Conservation (phyloP, 2,888 invertebrate genomes). For the Malacosoma neustria region DNA sequence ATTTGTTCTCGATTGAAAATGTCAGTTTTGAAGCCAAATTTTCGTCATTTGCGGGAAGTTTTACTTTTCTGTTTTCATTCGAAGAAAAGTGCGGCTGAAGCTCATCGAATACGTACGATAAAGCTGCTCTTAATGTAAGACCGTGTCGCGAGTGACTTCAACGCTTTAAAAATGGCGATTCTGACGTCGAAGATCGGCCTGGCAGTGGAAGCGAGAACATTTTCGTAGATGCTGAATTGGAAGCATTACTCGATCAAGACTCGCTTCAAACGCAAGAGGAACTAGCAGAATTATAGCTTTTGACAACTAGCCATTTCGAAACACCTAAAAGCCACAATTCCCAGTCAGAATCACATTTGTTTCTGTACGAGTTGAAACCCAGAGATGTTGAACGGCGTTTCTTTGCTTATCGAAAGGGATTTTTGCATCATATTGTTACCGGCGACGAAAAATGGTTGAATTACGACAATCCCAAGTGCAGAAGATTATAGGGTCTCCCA, state of each 20-base stretch:
- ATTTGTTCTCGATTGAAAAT: neutral
- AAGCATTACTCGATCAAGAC: neutral
- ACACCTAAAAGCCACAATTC: no score
- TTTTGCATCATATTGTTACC: no score
- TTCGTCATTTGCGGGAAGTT: neutral
- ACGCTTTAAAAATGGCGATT: neutral
- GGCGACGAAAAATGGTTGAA: no score
- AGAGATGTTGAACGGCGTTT: no score
- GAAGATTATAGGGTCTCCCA: neutral
- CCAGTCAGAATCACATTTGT: no score
- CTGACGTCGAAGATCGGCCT: neutral
- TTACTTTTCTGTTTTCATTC: neutral
- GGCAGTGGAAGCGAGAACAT: neutral
- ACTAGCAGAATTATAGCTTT: neutral
- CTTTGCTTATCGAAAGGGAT: no score
- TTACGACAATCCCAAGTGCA: neutral
- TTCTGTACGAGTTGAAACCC: no score
- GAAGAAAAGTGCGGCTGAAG: neutral
- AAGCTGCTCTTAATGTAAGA: neutral
- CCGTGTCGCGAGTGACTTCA: neutral
- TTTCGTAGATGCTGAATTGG: neutral
- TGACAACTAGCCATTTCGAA: no score
- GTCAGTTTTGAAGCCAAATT: neutral
- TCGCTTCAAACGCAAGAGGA: neutral
- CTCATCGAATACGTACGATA: neutral